Conservation (phyloP, 2,113 vertebrate genomes). For the Sphyrna mokarran region DNA sequence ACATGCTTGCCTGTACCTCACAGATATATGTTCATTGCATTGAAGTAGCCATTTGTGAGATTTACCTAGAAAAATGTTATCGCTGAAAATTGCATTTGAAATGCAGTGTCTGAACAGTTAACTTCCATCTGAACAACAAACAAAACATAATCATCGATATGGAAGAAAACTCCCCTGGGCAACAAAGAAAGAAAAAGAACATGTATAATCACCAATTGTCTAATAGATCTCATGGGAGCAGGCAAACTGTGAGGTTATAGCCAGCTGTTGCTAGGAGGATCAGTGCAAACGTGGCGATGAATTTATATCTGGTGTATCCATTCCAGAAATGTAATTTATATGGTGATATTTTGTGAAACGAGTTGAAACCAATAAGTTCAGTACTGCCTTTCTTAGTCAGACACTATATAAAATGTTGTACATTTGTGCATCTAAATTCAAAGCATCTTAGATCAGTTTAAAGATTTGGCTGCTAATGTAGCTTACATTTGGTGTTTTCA, state of each 20-base stretch:
- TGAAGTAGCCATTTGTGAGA: not conserved
- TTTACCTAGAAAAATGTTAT: not conserved
- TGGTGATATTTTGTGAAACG: not conserved
- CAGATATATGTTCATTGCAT: not conserved
- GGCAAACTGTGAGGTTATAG: not conserved
- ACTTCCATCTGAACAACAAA: not conserved
- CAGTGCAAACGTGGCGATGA: not conserved
- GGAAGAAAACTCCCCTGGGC: not conserved
- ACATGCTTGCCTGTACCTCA: not conserved
- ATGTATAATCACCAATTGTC: not conserved
- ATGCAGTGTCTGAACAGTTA: not conserved
- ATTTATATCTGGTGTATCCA: not conserved
- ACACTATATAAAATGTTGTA: not conserved
- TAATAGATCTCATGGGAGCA: not conserved
- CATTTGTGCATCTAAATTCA: conserved; percentile 7
- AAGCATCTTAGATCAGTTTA: not conserved
- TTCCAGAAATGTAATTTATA: not conserved
- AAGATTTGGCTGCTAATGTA: not conserved
- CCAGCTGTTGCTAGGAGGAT: not conserved
- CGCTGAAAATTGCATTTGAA: not conserved
- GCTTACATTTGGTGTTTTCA: not conserved
- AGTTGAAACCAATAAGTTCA: not conserved
- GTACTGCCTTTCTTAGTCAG: not conserved
- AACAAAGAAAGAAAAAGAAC: not conserved
- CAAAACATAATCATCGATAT: not conserved